Evolutionary conservation across 1,140 invertebrate species (phyloP).

Genomic region (Ptiloglossa arizonensis): DNA sequence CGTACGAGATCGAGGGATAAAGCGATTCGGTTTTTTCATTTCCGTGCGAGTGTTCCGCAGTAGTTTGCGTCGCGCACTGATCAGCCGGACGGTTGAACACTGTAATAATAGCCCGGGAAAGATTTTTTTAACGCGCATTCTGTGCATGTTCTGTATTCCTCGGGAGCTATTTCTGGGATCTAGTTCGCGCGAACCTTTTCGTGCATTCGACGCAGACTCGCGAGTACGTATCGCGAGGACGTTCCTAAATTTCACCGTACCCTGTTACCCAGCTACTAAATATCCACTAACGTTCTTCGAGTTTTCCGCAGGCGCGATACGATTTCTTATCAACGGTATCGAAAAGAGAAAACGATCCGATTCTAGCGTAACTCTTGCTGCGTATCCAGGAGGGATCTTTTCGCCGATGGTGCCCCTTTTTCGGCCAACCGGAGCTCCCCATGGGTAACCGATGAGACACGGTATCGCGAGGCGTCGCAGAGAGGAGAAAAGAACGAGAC

Average conservation of each 20-base stretch:
- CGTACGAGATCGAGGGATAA: constrained; percentile 13
- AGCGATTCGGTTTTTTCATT: constrained; percentile 2
- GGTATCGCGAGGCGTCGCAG: background rate
- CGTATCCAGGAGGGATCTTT: background rate
- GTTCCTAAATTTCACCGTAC: too few species aligned
- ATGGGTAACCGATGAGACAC: background rate
- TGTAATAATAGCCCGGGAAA: background rate
- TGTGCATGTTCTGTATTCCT: too few species aligned
- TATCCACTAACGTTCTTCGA: too few species aligned
- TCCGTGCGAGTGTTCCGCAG: background rate
- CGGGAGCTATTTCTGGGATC: too few species aligned
- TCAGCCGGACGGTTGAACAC: constrained; percentile 32
- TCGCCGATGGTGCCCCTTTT: background rate
- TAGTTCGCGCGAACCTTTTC: too few species aligned
- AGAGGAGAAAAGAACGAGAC: constrained; percentile 28
- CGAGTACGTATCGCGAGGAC: too few species aligned
- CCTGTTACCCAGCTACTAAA: too few species aligned
- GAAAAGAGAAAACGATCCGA: too few species aligned
- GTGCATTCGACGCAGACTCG: too few species aligned
- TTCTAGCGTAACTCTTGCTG: too few species aligned
- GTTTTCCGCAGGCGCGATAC: background rate
- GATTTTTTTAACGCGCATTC: background rate
- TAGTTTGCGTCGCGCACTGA: constrained; percentile 27
- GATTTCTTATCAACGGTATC: too few species aligned
- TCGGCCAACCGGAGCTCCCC: background rate